Conservation (phyloP, 2,888 invertebrate genomes). For the Norana najaformis region DNA sequence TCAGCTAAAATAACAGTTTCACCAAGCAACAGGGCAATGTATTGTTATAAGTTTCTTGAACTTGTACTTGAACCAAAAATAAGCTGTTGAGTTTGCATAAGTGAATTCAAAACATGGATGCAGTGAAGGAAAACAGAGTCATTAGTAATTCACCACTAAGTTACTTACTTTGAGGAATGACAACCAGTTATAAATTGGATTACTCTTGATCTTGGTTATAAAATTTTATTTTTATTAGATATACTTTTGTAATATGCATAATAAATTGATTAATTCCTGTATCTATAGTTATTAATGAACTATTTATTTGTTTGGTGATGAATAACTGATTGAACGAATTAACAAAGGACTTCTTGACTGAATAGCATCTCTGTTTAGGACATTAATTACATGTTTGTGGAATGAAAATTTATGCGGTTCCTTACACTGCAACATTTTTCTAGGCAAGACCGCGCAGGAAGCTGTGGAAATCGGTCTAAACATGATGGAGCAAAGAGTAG, state of each 20-base stretch:
- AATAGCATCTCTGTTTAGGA: not conserved
- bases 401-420: not conserved
- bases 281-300: not conserved
- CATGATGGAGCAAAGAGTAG: conserved; percentile 72
- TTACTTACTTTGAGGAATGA: too few relatives aligned
- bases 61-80: too few relatives aligned
- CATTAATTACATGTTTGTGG: not conserved
- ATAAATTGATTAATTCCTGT: not conserved
- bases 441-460: conserved; percentile 68
- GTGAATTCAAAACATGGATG: too few relatives aligned
- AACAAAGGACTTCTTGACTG: not conserved
- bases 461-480: conserved; percentile 71
- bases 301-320: not conserved
- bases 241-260: not conserved
- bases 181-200: too few relatives aligned
- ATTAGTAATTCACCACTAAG: too few relatives aligned
- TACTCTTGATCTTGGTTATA: not conserved
- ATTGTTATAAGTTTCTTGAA: too few relatives aligned
- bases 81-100: too few relatives aligned
- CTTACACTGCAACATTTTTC: conserved; percentile 29
- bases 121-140: too few relatives aligned
- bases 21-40: too few relatives aligned
- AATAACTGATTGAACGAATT: not conserved
- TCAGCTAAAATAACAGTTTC: too few relatives aligned
- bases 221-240: not conserved